phyloP scores from a whole-genome alignment of 2,888 invertebrate species.

The Sinodicranocentrus sp. region DNA sequence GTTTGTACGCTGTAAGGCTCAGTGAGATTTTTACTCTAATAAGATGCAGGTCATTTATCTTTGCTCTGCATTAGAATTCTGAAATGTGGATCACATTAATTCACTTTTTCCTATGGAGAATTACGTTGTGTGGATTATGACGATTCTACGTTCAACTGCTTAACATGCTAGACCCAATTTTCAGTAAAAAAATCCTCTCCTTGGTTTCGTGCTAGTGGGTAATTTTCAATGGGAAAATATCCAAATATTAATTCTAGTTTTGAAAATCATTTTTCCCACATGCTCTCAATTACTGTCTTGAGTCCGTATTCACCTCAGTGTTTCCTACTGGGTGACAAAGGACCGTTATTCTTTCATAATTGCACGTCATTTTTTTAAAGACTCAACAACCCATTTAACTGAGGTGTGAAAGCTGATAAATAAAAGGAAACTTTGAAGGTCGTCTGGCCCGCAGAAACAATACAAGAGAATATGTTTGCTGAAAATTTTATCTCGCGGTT shows the following conservation, averaged over 20 bases:
- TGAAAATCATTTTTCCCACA: no score
- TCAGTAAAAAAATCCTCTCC: not conserved
- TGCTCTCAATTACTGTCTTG: not conserved
- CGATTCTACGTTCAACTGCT: no score
- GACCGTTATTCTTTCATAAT: not conserved
- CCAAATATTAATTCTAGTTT: no score
- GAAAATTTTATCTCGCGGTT: no score
- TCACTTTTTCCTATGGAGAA: no score
- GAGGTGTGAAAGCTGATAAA: not conserved
- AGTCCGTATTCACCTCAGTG: no score
- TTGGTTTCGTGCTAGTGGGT: not conserved
- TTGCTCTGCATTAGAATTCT: not conserved
- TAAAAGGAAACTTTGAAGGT: conserved; percentile 5
- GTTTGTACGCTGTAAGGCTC: not conserved
- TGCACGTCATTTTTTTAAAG: no score
- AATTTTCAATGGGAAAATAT: not conserved
- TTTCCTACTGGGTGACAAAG: not conserved
- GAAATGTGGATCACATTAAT: not conserved
- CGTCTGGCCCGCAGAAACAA: not conserved
- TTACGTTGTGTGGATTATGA: no score
- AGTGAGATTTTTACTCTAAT: no score
- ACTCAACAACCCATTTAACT: not conserved
- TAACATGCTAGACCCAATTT: not conserved
- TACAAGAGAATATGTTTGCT: not conserved
- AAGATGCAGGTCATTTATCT: not conserved